A percentile compares a stretch with the other conserved stretches of the same genome.
These are phyloP conservation scores for Leptinotarsa texana DNA, from an alignment of 1,140 invertebrate genomes.

Conservation along the genomic window DNA sequence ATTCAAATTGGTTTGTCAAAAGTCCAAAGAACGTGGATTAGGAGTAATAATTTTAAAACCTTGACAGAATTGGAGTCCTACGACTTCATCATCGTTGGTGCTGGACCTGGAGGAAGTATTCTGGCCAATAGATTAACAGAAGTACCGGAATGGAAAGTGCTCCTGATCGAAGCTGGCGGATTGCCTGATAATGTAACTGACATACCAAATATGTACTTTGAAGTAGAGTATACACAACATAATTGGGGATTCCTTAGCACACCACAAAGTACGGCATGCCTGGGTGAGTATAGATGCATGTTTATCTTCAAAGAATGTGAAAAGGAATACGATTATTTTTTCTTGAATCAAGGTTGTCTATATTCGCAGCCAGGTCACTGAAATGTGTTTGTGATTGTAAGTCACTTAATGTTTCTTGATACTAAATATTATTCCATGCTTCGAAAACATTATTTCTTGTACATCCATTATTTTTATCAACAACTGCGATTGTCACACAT, in stretches of 20 bases:
- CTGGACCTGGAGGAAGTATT: slow-evolving; percentile 85
- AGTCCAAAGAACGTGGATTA: too few relatives aligned
- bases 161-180: slow-evolving; percentile 80
- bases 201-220: slow-evolving; percentile 65
- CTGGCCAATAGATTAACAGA: slow-evolving; percentile 82
- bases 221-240: slow-evolving; percentile 60
- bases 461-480: too few relatives aligned
- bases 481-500: too few relatives aligned
- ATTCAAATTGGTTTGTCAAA: too few relatives aligned
- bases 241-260: slow-evolving; percentile 74
- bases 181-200: slow-evolving; percentile 60
- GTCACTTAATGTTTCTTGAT: too few relatives aligned
- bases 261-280: slow-evolving; percentile 31
- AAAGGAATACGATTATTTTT: too few relatives aligned
- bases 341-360: too few relatives aligned
- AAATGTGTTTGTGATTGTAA: too few relatives aligned
- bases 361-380: too few relatives aligned
- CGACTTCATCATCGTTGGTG: slow-evolving; percentile 85
- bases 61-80: slow-evolving; percentile 56
- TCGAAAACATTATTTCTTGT: too few relatives aligned
- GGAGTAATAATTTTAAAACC: background rate
- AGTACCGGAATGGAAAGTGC: slow-evolving; percentile 75
- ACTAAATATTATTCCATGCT: too few relatives aligned
- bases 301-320: too few relatives aligned
- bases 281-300: slow-evolving; percentile 28